Conservation (phyloP, 2,888 invertebrate species). For the Leptinotarsa peninsularis region DNA sequence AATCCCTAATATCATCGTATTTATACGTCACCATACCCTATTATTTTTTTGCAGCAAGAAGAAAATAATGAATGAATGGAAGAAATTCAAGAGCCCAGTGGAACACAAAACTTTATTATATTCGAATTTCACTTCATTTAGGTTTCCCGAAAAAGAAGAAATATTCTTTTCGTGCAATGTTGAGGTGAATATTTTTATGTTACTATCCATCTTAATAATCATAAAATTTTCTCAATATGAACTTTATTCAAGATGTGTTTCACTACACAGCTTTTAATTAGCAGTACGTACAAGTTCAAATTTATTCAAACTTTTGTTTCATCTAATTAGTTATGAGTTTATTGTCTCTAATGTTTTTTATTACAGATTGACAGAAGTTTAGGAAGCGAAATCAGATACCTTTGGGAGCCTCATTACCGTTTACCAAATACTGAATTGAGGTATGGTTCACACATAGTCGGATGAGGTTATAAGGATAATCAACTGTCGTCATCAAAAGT, state of each 20-base stretch:
- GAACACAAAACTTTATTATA: conserved; percentile 59
- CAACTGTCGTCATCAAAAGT: too few species aligned
- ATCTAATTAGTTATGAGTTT: too few species aligned
- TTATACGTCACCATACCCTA: too few species aligned
- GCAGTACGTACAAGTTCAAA: too few species aligned
- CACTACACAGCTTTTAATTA: too few species aligned
- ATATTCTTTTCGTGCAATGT: conserved; percentile 81
- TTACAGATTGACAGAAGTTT: conserved; percentile 11
- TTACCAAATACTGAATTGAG: background rate
- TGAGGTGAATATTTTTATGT: conserved; percentile 68
- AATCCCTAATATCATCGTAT: too few species aligned
- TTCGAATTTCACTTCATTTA: conserved; percentile 78
- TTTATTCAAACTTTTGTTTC: too few species aligned
- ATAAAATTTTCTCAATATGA: too few species aligned
- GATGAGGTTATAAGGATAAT: background rate
- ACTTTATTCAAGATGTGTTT: too few species aligned
- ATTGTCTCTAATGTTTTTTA: background rate
- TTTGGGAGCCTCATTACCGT: conserved; percentile 12
- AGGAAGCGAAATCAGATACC: conserved; percentile 4
- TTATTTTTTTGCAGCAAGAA: conserved; percentile 68
- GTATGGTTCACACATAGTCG: background rate
- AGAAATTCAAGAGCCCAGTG: conserved; percentile 46
- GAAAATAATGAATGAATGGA: conserved; percentile 76
- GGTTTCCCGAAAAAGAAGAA: conserved; percentile 80
- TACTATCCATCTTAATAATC: background rate